Percentiles rank a stretch among this genome's conserved stretches.
These are phyloP conservation scores for Pseudorasbora parva DNA, from an alignment of 2,113 vertebrate species.

Conservation along the genomic window DNA sequence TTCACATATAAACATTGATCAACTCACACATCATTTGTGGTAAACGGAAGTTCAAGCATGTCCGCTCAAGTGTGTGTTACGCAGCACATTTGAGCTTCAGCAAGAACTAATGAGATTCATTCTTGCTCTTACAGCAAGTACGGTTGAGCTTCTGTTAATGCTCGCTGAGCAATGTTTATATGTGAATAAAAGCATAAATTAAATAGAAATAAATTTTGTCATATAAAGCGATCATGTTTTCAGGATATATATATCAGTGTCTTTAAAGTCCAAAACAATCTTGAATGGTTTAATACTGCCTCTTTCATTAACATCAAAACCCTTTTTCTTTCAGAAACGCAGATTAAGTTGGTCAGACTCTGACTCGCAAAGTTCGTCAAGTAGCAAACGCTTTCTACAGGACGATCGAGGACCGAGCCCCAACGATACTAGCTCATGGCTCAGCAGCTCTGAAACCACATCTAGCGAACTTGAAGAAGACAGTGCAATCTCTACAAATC, in stretches of 20 bases:
- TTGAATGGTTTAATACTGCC: neutral
- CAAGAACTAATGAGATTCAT: too few species aligned
- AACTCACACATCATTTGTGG: too few species aligned
- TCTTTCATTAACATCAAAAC: neutral
- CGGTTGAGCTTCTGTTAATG: too few species aligned
- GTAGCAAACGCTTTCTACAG: constrained; percentile 46
- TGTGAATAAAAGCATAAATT: too few species aligned
- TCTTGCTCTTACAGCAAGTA: accelerated
- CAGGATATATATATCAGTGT: too few species aligned
- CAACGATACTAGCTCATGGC: constrained; percentile 28
- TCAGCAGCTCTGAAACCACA: constrained; percentile 7
- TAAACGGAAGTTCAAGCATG: too few species aligned
- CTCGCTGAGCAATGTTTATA: too few species aligned
- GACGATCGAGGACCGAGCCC: constrained; percentile 27
- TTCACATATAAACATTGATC: too few species aligned
- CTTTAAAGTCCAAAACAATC: neutral
- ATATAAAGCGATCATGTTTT: too few species aligned
- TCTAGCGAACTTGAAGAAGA: constrained; percentile 19
- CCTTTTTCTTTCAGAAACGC: constrained; percentile 68
- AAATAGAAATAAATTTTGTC: too few species aligned
- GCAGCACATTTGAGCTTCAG: too few species aligned
- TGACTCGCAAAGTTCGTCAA: constrained; percentile 47
- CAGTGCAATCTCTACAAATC: neutral
- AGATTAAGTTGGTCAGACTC: constrained; percentile 70
- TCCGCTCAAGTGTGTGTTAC: too few species aligned